These are phyloP conservation scores for Branchinecta lynchi DNA, from an alignment of 1,140 invertebrate species.

Conservation along the genomic window DNA sequence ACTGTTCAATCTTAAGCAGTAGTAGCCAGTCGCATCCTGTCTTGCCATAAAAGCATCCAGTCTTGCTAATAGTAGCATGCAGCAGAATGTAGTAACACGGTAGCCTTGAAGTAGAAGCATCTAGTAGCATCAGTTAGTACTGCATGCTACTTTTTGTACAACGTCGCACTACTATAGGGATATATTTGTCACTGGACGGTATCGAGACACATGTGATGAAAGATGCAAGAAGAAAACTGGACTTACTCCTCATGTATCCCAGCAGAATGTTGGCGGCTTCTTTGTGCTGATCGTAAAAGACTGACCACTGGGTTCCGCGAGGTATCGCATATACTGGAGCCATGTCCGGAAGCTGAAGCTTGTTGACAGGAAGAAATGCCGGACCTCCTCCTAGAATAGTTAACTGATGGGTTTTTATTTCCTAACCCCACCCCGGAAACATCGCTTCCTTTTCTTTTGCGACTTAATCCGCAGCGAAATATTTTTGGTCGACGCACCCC, in stretches of 20 bases:
- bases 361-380: background rate
- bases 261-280: background rate
- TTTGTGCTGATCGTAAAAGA: background rate
- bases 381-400: background rate
- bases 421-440: too few relatives aligned
- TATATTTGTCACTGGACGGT: background rate
- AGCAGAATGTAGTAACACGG: too few relatives aligned
- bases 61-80: background rate
- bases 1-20: background rate
- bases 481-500: too few relatives aligned
- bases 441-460: too few relatives aligned
- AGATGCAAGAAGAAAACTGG: background rate
- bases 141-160: too few relatives aligned
- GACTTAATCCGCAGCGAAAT: too few relatives aligned
- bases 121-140: too few relatives aligned
- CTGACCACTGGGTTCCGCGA: background rate
- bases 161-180: background rate
- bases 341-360: background rate
- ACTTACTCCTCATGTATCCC: background rate
- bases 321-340: background rate
- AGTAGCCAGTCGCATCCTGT: background rate
- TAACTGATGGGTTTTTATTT: too few relatives aligned
- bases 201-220: background rate
- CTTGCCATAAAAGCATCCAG: background rate
- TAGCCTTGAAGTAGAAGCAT: too few relatives aligned